Conservation (phyloP, 2,888 invertebrate species). For the Oxycera nigricornis region DNA sequence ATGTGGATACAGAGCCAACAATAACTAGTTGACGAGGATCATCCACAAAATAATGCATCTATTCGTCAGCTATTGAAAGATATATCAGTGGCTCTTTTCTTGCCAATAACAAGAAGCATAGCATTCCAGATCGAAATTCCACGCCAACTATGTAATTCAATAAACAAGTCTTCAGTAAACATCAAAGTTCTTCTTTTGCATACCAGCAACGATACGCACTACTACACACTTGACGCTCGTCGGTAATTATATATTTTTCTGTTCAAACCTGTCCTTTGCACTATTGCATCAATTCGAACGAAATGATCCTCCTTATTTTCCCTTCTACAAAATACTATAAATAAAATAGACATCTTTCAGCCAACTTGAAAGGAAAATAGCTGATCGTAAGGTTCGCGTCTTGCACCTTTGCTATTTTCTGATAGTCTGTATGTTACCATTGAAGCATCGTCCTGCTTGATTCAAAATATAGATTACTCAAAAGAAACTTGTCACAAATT, state of each 20-base stretch:
- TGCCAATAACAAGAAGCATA: too few species aligned
- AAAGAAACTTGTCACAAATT: conserved; percentile 21
- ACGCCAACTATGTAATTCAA: too few species aligned
- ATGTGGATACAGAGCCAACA: too few species aligned
- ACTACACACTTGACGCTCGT: conserved; percentile 23
- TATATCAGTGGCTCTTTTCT: too few species aligned
- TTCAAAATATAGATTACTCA: not conserved
- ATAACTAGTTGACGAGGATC: too few species aligned
- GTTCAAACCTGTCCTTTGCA: conserved; percentile 1
- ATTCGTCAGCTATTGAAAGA: too few species aligned
- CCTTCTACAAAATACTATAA: not conserved
- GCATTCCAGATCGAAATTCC: too few species aligned
- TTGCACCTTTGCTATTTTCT: not conserved
- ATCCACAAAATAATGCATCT: too few species aligned
- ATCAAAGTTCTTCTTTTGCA: too few species aligned
- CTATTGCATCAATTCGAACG: conserved; percentile 4
- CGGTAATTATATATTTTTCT: conserved; percentile 13
- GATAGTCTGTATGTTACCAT: not conserved
- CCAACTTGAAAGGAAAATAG: not conserved
- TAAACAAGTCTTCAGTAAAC: too few species aligned
- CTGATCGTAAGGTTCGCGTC: not conserved
- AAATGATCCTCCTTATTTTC: conserved; percentile 1
- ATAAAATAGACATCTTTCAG: not conserved
- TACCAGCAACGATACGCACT: too few species aligned
- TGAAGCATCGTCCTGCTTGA: not conserved